These are phyloP conservation scores for Triplophysa rosa DNA, from an alignment of 2,113 vertebrate genomes.

Conservation along the genomic window DNA sequence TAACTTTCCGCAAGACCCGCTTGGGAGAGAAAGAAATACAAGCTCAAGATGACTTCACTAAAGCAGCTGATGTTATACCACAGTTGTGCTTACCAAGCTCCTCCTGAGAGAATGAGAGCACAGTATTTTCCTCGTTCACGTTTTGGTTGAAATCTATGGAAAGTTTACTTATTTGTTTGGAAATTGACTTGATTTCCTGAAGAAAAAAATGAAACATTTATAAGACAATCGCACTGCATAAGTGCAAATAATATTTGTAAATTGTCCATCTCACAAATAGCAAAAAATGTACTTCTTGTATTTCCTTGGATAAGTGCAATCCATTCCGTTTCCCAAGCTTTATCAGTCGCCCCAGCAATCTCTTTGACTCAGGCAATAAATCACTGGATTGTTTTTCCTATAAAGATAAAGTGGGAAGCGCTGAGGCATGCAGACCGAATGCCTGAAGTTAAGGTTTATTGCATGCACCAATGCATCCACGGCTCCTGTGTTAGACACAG, in stretches of 20 bases:
- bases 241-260: too few species aligned
- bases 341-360: slow-evolving; percentile 85
- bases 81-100: slow-evolving; percentile 81
- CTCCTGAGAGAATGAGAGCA: slow-evolving; percentile 80
- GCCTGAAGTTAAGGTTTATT: not conserved
- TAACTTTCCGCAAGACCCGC: slow-evolving; percentile 87
- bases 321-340: slow-evolving; percentile 87
- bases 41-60: not conserved
- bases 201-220: slow-evolving; percentile 21
- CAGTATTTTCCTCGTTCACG: slow-evolving; percentile 88
- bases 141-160: slow-evolving; percentile 95
- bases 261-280: too few species aligned
- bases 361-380: slow-evolving; percentile 81
- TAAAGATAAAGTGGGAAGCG: slow-evolving; percentile 57
- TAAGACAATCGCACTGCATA: not conserved
- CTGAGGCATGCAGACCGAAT: slow-evolving; percentile 7
- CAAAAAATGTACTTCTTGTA: slow-evolving; percentile 79
- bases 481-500: not conserved
- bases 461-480: not conserved
- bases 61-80: not conserved
- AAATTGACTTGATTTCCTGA: slow-evolving; percentile 87
- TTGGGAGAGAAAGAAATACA: slow-evolving; percentile 58
- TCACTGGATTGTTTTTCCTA: slow-evolving; percentile 78
- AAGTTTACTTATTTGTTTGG: slow-evolving; percentile 85
- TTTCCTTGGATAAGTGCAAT: slow-evolving; percentile 85